Evolutionary conservation across 1,140 invertebrate genomes (phyloP).

Genomic region (Nephila pilipes): DNA sequence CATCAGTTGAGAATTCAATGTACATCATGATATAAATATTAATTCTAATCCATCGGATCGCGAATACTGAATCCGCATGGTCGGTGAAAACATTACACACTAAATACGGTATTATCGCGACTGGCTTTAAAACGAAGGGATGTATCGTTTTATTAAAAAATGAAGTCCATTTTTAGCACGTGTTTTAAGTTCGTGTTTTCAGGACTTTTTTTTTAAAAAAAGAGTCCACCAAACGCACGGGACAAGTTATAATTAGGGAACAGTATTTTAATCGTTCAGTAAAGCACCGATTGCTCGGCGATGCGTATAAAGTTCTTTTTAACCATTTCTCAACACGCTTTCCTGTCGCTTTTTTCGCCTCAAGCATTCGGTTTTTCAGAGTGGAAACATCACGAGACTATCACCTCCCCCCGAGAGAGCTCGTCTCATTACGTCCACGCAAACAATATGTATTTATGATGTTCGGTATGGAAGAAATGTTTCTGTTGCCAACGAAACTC

Average conservation of each 20-base stretch:
- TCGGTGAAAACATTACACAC: too few species aligned
- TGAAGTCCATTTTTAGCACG: too few species aligned
- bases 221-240: background rate
- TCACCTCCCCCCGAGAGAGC: background rate
- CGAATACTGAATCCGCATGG: too few species aligned
- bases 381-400: background rate
- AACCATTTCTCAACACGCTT: background rate
- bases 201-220: background rate
- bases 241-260: background rate
- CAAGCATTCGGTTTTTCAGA: background rate
- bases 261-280: background rate
- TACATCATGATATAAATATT: too few species aligned
- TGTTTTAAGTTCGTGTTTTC: background rate
- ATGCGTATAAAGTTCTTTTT: background rate
- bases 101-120: too few species aligned
- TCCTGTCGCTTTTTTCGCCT: background rate
- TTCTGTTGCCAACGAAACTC: too few species aligned
- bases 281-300: background rate
- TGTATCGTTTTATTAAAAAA: too few species aligned
- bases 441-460: too few species aligned
- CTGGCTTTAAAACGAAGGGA: too few species aligned
- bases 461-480: too few species aligned
- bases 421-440: background rate
- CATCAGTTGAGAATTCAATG: too few species aligned
- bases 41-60: too few species aligned